Evolutionary conservation across 2,888 invertebrate genomes (phyloP), one percentile per base, ranked within the genome.

Genomic region (Parthenolecanium corni): DNA sequence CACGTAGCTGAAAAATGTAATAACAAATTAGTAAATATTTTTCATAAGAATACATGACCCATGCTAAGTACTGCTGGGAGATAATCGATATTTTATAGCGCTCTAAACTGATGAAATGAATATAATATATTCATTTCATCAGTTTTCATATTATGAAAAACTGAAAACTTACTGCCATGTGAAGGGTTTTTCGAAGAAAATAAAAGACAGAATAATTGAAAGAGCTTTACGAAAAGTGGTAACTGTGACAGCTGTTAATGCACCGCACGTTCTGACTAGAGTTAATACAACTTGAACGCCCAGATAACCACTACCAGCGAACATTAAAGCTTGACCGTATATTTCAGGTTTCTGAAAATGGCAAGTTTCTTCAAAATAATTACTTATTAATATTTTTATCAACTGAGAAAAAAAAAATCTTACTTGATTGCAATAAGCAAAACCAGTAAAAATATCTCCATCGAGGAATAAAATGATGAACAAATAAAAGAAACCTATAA

Each of bases 151-250:
- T n/a, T n/a, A n/a, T n/a, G n/a, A 64, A 31, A 36, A 40, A 3
- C 31, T 21, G 2, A 36, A 9, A 52, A 82, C 86, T 83, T 81
- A 95, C 87, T 92, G 90, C 69, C 87, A 81, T 21, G 89, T 87
- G 71, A 93, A 94, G 2, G 95, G 94, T 75, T 96, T 96, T 73
- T 85, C 83, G 73, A 97, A 97, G 70, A 95, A 82, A 61, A 95
- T 68, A 75, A 97, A 97, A 0, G 95, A 96, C 67, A 96, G 79
- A 36, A 90, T 78, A 64, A 96, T 94, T 2, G 95, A 91, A 18
- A 96, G 80, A 1, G 91, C 93, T 76, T 96, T 95, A 53, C 91
- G 77, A 71, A 86, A 87, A 0, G 90, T 91, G 12, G 91, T 91
- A 1, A 94, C 90, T 0, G 95, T 95, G 0, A 94, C 95, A 0